phyloP scores from a whole-genome alignment of 1,140 invertebrate genomes.

The Ceratina japonica region DNA sequence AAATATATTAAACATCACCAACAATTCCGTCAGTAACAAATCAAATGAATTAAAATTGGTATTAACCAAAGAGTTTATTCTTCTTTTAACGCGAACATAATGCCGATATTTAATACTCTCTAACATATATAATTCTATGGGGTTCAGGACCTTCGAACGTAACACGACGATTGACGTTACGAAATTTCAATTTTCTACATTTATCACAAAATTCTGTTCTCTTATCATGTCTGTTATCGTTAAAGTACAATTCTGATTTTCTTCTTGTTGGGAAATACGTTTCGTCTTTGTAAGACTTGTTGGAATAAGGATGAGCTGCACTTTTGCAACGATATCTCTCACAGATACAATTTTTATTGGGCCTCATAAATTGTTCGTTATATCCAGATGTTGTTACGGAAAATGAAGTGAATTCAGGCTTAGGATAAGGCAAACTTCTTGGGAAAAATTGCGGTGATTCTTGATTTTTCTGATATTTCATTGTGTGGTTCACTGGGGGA shows the following conservation, averaged over 20 bases:
- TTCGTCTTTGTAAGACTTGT: neutral
- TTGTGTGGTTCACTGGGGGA: neutral
- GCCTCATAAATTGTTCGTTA: neutral
- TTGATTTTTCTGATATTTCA: neutral
- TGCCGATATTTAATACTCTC: neutral
- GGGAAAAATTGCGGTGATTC: neutral
- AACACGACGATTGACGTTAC: neutral
- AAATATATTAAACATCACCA: slow-evolving; percentile 27
- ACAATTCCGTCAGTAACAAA: neutral
- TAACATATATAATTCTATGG: neutral
- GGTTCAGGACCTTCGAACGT: slow-evolving; percentile 6
- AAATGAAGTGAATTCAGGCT: slow-evolving; percentile 27
- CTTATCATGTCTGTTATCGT: neutral
- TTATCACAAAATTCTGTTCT: slow-evolving; percentile 17
- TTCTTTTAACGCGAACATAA: neutral
- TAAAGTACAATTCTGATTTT: slow-evolving; percentile 19
- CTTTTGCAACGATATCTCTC: slow-evolving; percentile 1
- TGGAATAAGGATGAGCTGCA: neutral
- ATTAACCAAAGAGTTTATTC: neutral
- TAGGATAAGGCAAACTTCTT: neutral
- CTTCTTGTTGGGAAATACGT: neutral
- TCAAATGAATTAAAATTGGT: slow-evolving; percentile 12
- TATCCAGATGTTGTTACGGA: neutral
- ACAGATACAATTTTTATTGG: neutral
- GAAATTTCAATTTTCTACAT: neutral